Conservation (phyloP, 2,113 vertebrate species). For the Neopipo cinnamomea region DNA sequence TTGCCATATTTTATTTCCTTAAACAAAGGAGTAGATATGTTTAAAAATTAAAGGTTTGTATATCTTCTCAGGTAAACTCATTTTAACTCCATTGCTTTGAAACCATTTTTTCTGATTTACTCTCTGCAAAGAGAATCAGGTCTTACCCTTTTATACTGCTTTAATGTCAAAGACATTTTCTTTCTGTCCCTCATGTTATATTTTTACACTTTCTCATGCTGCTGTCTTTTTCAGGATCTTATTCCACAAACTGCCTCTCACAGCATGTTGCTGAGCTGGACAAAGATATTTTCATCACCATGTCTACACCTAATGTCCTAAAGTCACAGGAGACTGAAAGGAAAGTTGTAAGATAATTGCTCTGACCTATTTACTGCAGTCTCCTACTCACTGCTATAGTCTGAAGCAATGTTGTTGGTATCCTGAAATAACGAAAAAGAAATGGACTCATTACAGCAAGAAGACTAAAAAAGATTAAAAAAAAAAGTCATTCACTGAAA, state of each 20-base stretch:
- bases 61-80: background rate
- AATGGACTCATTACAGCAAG: background rate
- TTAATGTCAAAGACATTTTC: slow-evolving; percentile 3
- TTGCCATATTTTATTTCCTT: background rate
- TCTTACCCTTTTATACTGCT: background rate
- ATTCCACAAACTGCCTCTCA: background rate
- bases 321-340: slow-evolving; percentile 3
- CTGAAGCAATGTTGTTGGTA: background rate
- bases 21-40: background rate
- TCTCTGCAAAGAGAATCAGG: background rate
- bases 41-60: background rate
- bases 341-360: slow-evolving; percentile 37
- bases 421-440: background rate
- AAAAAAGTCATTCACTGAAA: background rate
- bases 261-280: slow-evolving; percentile 35
- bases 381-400: background rate
- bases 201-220: slow-evolving; percentile 22
- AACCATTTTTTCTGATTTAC: background rate
- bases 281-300: slow-evolving; percentile 39
- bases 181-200: background rate
- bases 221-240: slow-evolving; percentile 15
- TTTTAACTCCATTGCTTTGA: background rate
- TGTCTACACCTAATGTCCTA: background rate
- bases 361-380: slow-evolving; percentile 31
- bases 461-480: background rate